Conservation (phyloP, 2,113 vertebrate species). For the Chrysemys picta region DNA sequence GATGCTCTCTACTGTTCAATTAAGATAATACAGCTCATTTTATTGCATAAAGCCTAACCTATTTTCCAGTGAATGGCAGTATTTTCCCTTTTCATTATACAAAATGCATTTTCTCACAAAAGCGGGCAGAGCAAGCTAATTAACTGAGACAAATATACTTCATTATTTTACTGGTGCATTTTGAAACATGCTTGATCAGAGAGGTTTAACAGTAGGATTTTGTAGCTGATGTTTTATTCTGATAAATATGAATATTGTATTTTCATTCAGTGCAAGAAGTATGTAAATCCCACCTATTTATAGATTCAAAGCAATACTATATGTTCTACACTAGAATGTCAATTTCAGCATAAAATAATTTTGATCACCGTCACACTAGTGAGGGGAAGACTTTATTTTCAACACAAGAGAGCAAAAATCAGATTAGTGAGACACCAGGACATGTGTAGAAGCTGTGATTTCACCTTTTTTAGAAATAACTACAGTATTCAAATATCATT, state of each 20-base stretch:
- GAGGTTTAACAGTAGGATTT: not conserved
- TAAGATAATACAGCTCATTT: constrained; percentile 6
- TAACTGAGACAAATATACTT: not conserved
- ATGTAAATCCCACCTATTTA: constrained; percentile 11
- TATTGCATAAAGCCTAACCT: not conserved
- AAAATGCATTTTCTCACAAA: not conserved
- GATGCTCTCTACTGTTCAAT: constrained; percentile 37
- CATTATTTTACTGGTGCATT: not conserved
- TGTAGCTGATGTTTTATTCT: not conserved
- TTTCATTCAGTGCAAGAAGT: not conserved
- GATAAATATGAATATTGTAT: not conserved
- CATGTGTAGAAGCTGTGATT: not conserved
- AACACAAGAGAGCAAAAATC: not conserved
- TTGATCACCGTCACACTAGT: not conserved
- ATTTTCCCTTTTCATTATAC: not conserved
- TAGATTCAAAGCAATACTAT: not conserved
- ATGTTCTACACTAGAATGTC: not conserved
- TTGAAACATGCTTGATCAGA: not conserved
- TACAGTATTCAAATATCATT: not conserved
- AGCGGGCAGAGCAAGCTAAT: not conserved
- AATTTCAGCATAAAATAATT: not conserved
- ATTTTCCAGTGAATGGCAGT: not conserved
- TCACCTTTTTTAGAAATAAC: not conserved
- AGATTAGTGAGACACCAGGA: fast-evolving
- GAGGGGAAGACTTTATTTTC: not conserved